A percentile compares a stretch with the other conserved stretches of the same genome.
These are phyloP conservation scores for Poeciliopsis turneri DNA, from an alignment of 2,797 vertebrate species.

Conservation along the genomic window DNA sequence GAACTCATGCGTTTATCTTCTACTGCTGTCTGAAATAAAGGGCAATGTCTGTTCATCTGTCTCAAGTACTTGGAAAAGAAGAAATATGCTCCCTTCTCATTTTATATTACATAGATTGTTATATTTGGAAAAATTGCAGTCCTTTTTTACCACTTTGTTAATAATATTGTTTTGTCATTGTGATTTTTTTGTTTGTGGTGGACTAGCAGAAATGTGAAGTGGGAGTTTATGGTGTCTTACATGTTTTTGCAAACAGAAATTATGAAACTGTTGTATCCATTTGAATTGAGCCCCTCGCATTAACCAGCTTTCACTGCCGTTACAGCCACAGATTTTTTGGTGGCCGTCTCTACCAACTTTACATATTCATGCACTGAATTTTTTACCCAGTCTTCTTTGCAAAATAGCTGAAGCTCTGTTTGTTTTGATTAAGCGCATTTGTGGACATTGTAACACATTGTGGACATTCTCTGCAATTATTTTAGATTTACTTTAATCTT, in stretches of 20 bases:
- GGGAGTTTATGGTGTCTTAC: not conserved
- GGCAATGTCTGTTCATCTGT: not conserved
- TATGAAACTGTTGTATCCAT: not conserved
- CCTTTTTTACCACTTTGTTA: no score
- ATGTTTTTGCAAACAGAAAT: not conserved
- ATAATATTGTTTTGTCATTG: not conserved
- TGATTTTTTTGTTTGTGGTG: not conserved
- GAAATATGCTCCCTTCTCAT: not conserved
- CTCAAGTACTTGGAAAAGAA: constrained; percentile 4
- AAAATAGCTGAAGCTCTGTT: not conserved
- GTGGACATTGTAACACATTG: not conserved
- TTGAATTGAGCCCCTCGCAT: not conserved
- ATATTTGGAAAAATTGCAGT: not conserved
- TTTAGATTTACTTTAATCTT: not conserved
- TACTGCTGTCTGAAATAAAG: not conserved
- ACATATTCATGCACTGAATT: not conserved
- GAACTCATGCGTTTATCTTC: not conserved
- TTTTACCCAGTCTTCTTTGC: not conserved
- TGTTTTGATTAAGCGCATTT: no score
- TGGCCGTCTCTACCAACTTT: not conserved
- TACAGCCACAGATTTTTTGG: not conserved
- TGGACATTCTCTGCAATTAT: not conserved
- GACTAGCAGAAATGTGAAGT: not conserved
- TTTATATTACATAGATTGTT: not conserved
- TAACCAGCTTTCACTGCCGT: not conserved